Conservation (phyloP, 37 sponge, comb jelly and placozoan genomes). For the Haliclona indistincta region DNA sequence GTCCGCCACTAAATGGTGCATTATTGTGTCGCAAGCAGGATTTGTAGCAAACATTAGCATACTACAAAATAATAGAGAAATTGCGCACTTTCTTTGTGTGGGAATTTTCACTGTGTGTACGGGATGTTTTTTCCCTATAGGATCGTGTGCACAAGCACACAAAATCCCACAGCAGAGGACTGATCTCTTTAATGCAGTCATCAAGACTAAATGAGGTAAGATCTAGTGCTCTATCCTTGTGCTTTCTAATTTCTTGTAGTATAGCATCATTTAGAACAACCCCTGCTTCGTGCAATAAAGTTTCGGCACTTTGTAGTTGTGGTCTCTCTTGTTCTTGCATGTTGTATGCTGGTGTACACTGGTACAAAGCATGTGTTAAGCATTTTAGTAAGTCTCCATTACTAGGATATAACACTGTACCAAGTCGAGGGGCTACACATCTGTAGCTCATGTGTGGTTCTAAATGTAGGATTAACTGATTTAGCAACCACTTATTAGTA, state of each 20-base stretch:
- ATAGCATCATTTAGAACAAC: not conserved
- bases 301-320: not conserved
- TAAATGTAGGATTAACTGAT: slow-evolving; percentile 5
- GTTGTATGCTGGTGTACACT: not conserved
- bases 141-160: not conserved
- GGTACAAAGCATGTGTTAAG: no score
- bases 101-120: not conserved
- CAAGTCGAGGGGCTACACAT: not conserved
- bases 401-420: not conserved
- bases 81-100: not conserved
- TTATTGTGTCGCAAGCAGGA: not conserved
- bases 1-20: not conserved
- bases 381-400: not conserved
- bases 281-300: not conserved
- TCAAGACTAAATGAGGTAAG: not conserved
- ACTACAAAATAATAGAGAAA: not conserved
- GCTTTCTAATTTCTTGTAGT: not conserved
- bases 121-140: not conserved
- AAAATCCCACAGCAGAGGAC: not conserved
- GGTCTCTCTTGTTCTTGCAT: not conserved
- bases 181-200: not conserved
- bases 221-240: not conserved
- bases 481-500: not conserved
- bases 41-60: not conserved
- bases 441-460: slow-evolving; percentile 2